These are phyloP conservation scores for Panthera tigris DNA, from an alignment of 2,113 vertebrate genomes.

Conservation along the genomic window DNA sequence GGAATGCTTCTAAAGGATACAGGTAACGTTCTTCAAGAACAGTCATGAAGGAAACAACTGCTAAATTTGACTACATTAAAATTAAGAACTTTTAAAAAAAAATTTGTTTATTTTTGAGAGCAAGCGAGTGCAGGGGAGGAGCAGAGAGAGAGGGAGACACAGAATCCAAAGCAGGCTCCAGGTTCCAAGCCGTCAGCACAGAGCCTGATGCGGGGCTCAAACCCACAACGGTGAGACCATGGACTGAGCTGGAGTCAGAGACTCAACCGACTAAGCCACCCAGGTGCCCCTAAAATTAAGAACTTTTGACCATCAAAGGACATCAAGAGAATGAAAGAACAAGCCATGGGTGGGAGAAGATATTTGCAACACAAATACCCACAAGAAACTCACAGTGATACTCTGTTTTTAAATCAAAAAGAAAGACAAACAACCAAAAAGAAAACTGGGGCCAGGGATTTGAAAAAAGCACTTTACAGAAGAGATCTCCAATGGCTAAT, in stretches of 20 bases:
- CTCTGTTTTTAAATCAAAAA: neutral
- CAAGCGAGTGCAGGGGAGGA: no score
- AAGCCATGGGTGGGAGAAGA: neutral
- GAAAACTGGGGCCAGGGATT: neutral
- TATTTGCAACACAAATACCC: neutral
- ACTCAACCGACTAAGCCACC: no score
- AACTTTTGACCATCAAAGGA: constrained; percentile 5
- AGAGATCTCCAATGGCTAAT: neutral
- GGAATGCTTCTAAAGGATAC: neutral
- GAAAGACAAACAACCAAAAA: neutral
- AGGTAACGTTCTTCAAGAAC: neutral
- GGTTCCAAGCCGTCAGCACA: no score
- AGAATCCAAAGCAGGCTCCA: no score
- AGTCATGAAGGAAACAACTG: neutral
- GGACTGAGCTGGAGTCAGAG: no score
- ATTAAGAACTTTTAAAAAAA: neutral
- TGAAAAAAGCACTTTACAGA: neutral
- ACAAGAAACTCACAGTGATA: neutral
- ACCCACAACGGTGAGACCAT: no score
- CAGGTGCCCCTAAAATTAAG: neutral
- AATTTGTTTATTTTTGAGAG: no score
- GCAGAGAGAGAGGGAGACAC: no score
- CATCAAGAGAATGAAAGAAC: neutral
- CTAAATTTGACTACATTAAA: neutral
- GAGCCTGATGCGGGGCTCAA: no score